Evolutionary conservation across 2,113 vertebrate species (phyloP).

Genomic region (Stictonetta naevosa): DNA sequence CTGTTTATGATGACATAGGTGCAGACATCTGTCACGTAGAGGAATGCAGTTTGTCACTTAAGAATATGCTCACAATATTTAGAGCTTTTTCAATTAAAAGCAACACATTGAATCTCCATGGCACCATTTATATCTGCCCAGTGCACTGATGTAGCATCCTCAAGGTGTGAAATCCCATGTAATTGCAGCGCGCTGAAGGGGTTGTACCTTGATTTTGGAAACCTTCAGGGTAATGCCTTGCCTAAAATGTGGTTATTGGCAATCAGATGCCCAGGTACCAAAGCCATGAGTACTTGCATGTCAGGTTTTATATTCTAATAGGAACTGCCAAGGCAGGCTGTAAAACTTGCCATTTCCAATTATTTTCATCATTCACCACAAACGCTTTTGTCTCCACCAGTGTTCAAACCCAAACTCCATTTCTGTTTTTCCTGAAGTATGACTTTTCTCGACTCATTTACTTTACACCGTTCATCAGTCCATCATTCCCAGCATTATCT

Average conservation of each 20-base stretch:
- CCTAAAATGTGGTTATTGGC: not conserved
- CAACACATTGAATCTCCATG: rapidly evolving
- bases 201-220: not conserved
- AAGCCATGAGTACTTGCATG: not conserved
- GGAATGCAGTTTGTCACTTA: not conserved
- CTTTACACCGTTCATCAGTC: not conserved
- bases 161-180: not conserved
- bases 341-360: not conserved
- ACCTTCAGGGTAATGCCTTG: not conserved
- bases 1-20: not conserved
- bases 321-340: not conserved
- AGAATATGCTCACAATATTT: not conserved
- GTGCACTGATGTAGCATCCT: not conserved
- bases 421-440: not conserved
- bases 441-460: not conserved
- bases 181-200: not conserved
- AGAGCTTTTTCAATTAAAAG: not conserved
- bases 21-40: not conserved
- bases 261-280: not conserved
- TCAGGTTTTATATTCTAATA: not conserved
- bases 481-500: not conserved
- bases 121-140: not conserved
- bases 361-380: conserved; percentile 17
- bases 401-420: not conserved
- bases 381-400: not conserved